phyloP scores from a whole-genome alignment of 2,888 invertebrate species.

The Chymomyza caudatula region DNA sequence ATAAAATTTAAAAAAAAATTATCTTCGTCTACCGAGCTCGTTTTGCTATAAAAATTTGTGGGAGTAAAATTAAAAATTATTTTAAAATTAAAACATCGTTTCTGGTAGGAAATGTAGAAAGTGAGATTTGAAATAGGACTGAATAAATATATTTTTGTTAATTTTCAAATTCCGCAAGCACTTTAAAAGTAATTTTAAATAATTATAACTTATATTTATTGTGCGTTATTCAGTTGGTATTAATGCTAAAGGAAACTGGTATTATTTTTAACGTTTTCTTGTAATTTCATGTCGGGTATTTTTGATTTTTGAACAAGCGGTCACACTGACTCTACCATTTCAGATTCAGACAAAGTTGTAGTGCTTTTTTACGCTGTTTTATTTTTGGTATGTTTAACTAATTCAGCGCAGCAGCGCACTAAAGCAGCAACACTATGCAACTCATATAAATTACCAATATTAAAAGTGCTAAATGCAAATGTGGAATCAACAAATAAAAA shows the following conservation, averaged over 20 bases:
- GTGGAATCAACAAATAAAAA: neutral
- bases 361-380: slow-evolving; percentile 68
- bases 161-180: neutral
- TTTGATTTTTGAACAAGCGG: neutral
- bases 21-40: too few relatives aligned
- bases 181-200: neutral
- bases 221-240: too few relatives aligned
- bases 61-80: too few relatives aligned
- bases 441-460: neutral
- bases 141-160: too few relatives aligned
- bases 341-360: slow-evolving; percentile 62
- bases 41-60: too few relatives aligned
- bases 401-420: slow-evolving; percentile 11
- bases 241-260: neutral
- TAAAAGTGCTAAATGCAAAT: neutral
- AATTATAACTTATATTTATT: too few relatives aligned
- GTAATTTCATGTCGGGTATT: neutral
- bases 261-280: neutral
- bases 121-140: too few relatives aligned
- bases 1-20: too few relatives aligned
- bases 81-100: too few relatives aligned
- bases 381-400: slow-evolving; percentile 56
- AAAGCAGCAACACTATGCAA: slow-evolving; percentile 2
- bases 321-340: slow-evolving; percentile 22
- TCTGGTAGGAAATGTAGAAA: too few relatives aligned